Base-by-base conservation (phyloP, 1,140 invertebrate genomes). In the Tetraneura akinire region DNA sequence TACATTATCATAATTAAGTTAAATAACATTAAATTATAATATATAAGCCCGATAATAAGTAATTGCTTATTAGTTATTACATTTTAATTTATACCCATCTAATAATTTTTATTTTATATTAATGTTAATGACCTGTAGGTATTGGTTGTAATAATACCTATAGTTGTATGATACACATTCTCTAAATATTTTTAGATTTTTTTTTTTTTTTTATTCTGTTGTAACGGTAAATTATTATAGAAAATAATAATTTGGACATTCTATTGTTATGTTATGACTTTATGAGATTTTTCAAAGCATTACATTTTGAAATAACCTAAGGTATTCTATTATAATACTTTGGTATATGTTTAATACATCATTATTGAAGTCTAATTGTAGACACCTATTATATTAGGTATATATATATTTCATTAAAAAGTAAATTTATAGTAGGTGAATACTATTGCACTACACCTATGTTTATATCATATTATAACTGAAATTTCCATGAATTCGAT, bases 241-340 rank as follows among this genome's bases (percentile, higher is more conserved):
- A 73, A 68, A 71, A 68, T 53, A 73, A 32, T 53, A 53, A 73
- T 53, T 73, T 73, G 70, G 49, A 53, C 70, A 73, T 73, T 73
- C 70, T 73, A 73, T 53, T 73, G 49, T 73, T 53, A 32, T 51
- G n/a, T 73, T 29, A 14, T 37, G 3, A 8, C 8, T 3, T 37
- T 37, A 73, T 73, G 26, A 29, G 49, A 73, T 73, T 3, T 51
- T 73, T 16, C 29, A 73, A 73, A 18, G 70, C n/a, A 53, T 73
- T 53, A 37, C 47, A 53, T 73, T 73, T 53, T 53, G 11, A 53
- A 73, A 71, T 49, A 71, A 53, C 11, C 26, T 32, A 51, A 29
- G 51, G 47, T 53, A 45, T 80, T 60, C 32, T 80, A 80, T 80
- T 45, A 26, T 64, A 80, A 62, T 60, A 60, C 55, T 8, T 32